Evolutionary conservation across 2,888 invertebrate genomes (phyloP).

Genomic region (Cinara cedri): DNA sequence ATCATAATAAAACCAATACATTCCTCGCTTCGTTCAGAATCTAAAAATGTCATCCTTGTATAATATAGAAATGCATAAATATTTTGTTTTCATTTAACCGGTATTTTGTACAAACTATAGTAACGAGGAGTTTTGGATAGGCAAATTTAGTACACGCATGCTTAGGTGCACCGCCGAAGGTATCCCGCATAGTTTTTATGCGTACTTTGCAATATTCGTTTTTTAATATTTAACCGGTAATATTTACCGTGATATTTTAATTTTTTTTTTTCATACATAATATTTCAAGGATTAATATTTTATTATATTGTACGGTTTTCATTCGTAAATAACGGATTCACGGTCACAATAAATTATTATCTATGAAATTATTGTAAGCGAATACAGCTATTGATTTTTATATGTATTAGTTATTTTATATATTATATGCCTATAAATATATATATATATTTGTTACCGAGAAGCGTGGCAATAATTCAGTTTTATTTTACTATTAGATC

Average conservation of each 20-base stretch:
- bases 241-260: not conserved
- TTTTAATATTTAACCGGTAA: not conserved
- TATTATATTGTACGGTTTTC: not conserved
- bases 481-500: not conserved
- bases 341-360: not conserved
- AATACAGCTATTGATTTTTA: not conserved
- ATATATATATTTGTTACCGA: no score
- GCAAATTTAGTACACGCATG: slow-evolving; percentile 31
- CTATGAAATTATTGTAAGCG: not conserved
- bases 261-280: not conserved
- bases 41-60: no score
- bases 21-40: no score
- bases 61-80: no score
- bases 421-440: no score
- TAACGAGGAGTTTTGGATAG: slow-evolving; percentile 52
- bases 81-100: no score
- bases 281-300: slow-evolving; percentile 3
- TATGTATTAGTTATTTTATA: not conserved
- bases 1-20: no score
- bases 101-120: not conserved
- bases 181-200: slow-evolving; percentile 1
- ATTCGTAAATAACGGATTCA: not conserved
- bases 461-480: no score
- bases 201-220: no score
- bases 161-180: not conserved